phyloP scores from a whole-genome alignment of 2,888 invertebrate genomes.

The Lutraria lutraria region DNA sequence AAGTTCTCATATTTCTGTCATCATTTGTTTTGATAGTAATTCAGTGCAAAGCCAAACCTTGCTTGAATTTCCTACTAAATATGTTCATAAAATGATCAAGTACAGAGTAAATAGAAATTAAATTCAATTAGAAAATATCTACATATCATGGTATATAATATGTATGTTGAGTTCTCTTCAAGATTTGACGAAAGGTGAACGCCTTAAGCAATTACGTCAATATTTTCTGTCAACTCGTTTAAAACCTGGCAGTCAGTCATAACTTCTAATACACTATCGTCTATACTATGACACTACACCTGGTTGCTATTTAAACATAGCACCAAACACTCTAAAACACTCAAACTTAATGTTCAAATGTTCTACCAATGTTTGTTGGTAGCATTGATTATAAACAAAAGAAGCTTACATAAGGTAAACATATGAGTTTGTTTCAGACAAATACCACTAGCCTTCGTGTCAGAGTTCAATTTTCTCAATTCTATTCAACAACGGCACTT shows the following conservation, averaged over 20 bases:
- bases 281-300: neutral
- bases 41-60: neutral
- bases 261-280: neutral
- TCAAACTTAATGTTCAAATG: neutral
- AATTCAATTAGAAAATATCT: neutral
- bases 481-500: conserved; percentile 20
- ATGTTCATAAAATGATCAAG: neutral
- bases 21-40: neutral
- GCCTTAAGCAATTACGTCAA: conserved; percentile 23
- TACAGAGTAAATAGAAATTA: neutral
- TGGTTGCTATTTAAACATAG: conserved; percentile 48
- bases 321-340: conserved; percentile 21
- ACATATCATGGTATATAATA: neutral
- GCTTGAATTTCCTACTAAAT: neutral
- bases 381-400: conserved; percentile 45
- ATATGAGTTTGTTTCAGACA: neutral
- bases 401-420: conserved; percentile 7
- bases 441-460: neutral
- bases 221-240: conserved; percentile 36
- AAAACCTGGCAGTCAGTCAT: conserved; percentile 16
- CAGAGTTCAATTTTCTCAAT: conserved; percentile 13
- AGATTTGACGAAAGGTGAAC: neutral
- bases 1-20: too few relatives aligned
- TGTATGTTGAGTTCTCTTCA: neutral
- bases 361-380: conserved; percentile 19